Base-by-base conservation (phyloP, 2,113 vertebrate species). In the Lipophrys pholis region DNA sequence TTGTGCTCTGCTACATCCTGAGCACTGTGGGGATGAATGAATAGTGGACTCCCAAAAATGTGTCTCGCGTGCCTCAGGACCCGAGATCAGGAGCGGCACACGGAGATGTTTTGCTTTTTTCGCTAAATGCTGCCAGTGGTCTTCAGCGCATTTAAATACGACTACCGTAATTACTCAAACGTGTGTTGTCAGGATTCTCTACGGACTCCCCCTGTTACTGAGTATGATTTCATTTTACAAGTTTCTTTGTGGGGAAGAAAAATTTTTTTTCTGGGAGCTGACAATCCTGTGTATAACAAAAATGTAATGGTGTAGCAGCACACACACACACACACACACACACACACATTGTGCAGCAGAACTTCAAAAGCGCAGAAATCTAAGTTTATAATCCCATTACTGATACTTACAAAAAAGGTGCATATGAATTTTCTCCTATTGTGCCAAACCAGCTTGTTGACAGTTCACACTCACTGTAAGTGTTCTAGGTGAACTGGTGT, bases 1-100 rank as follows among this genome's bases (percentile, higher is more conserved):
- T 88, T 83, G 84, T 73, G 78, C 78, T 82, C 84, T 51, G 69
- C 89, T 81, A 45, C 84, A 84, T 75, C 71, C 81, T 65, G 73
- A 14, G 68, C 79, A 78, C 84, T 14, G 55, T 9, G 52, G 78
- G 77, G 45, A 83, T 76, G 73, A 90, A 77, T 76, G 78, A 75
- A 81, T 73, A 59, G 73, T 54, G 82, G 78, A 83, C 86, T 74
- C 63, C 64, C 45, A 38, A 74, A 80, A 81, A 83, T 73, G 69
- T 84, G 72, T 78, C 84, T 73, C 69, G 78, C 62, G 84, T 80
- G 66, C 86, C 76, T 75, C 81, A 65, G 68, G 73, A 76, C 64
- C 63, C 66, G 41, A 78, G 74, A 80, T 72, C 51, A 61, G 62
- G 69, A 71, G 58, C 66, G 4, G 12, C 14, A 45, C 43, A 49